Percentiles rank a stretch among this genome's conserved stretches.
Conservation (phyloP, 2,888 invertebrate species). For the Heliconius ismenius region DNA sequence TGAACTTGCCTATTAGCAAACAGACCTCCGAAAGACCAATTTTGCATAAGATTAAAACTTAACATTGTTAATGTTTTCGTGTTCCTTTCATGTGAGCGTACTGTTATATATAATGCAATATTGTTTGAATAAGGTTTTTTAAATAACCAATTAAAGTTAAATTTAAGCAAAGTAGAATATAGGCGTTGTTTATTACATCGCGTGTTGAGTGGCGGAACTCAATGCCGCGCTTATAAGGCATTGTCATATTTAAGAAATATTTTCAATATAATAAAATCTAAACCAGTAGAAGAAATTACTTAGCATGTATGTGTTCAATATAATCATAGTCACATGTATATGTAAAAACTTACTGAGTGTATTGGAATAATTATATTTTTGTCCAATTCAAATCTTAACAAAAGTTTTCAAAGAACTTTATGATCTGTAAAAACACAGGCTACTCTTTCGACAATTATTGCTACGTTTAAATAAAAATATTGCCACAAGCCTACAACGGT, state of each 20-base stretch:
- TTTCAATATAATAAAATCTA: too few species aligned
- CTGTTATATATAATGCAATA: constrained; percentile 8
- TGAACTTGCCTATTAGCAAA: constrained; percentile 65
- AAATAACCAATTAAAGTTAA: neutral
- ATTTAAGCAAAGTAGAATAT: too few species aligned
- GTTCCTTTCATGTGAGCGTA: constrained; percentile 27
- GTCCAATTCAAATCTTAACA: neutral
- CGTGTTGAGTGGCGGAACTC: too few species aligned
- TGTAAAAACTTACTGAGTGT: neutral
- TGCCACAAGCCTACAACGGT: constrained; percentile 19
- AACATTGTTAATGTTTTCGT: constrained; percentile 40
- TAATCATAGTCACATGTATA: too few species aligned
- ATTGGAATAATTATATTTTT: neutral
- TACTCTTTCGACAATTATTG: constrained; percentile 20
- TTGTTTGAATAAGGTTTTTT: neutral
- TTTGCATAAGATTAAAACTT: constrained; percentile 50
- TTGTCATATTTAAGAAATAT: too few species aligned
- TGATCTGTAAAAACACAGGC: neutral
- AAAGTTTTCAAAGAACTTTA: neutral
- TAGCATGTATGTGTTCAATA: too few species aligned
- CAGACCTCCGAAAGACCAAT: constrained; percentile 60
- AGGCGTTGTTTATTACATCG: too few species aligned
- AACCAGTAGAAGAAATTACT: too few species aligned
- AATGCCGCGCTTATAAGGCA: too few species aligned
- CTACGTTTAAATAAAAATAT: constrained; percentile 24